Conservation (phyloP, 2,113 vertebrate species). For the Corynorhinus townsendii region DNA sequence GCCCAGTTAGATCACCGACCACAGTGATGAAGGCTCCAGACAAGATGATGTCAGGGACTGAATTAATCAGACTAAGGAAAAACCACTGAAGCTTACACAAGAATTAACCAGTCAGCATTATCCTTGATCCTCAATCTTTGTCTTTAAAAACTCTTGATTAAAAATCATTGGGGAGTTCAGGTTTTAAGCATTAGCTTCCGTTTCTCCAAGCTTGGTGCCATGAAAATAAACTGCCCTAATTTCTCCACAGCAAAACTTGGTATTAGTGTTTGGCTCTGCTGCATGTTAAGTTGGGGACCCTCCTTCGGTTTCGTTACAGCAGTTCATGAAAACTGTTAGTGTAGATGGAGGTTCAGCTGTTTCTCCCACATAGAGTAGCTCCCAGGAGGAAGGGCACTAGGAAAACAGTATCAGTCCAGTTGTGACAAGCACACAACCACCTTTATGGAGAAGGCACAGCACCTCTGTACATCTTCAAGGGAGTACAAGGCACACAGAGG, state of each 20-base stretch:
- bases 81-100: not conserved
- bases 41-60: not conserved
- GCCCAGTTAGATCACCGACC: not conserved
- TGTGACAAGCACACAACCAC: rapidly evolving
- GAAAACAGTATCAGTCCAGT: not conserved
- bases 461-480: not conserved
- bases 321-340: not conserved
- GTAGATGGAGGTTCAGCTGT: not conserved
- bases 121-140: not conserved
- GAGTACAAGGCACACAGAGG: not conserved
- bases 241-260: not conserved
- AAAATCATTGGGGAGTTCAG: not conserved
- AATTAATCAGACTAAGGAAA: not conserved
- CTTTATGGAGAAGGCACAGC: rapidly evolving
- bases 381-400: not conserved
- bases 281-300: too few species aligned
- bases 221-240: not conserved
- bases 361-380: not conserved
- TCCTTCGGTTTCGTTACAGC: not conserved
- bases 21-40: not conserved
- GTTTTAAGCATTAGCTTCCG: not conserved
- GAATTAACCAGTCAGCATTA: not conserved
- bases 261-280: not conserved
- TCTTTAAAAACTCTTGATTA: not conserved
- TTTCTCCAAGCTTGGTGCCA: not conserved